These are phyloP conservation scores for Magallana ariakensis DNA, from an alignment of 1,140 invertebrate genomes.

Conservation along the genomic window DNA sequence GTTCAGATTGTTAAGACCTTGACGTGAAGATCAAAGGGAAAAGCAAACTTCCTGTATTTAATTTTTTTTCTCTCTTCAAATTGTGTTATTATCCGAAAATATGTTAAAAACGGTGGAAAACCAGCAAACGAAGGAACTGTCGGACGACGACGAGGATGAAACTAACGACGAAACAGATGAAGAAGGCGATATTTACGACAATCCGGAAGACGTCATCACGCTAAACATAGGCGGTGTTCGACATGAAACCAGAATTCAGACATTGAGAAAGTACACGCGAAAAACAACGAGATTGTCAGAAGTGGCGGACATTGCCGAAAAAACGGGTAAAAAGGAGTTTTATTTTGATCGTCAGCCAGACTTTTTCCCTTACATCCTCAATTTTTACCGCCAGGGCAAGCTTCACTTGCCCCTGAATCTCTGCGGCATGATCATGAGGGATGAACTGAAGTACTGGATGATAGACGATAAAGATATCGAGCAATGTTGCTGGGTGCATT, in stretches of 20 bases:
- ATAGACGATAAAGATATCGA: conserved; percentile 65
- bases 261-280: conserved; percentile 45
- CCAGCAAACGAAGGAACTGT: background rate
- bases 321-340: conserved; percentile 85
- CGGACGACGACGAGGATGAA: conserved; percentile 45
- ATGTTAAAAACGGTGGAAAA: background rate
- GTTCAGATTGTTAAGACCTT: too few relatives aligned
- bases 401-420: conserved; percentile 98
- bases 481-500: conserved; percentile 66
- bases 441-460: conserved; percentile 94
- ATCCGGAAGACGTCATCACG: conserved; percentile 45
- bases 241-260: conserved; percentile 54
- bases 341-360: conserved; percentile 99
- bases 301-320: conserved; percentile 48
- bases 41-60: background rate
- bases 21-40: too few relatives aligned
- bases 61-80: background rate
- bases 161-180: conserved; percentile 13
- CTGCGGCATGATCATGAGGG: conserved; percentile 98
- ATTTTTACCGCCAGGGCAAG: conserved; percentile 98
- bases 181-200: conserved; percentile 27
- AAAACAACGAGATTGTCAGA: conserved; percentile 45
- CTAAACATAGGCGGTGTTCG: conserved; percentile 55
- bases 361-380: conserved; percentile 98
- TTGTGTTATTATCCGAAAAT: background rate